Evolutionary conservation across 1,140 invertebrate species (phyloP).

Genomic region (Euura saliciscinereae): DNA sequence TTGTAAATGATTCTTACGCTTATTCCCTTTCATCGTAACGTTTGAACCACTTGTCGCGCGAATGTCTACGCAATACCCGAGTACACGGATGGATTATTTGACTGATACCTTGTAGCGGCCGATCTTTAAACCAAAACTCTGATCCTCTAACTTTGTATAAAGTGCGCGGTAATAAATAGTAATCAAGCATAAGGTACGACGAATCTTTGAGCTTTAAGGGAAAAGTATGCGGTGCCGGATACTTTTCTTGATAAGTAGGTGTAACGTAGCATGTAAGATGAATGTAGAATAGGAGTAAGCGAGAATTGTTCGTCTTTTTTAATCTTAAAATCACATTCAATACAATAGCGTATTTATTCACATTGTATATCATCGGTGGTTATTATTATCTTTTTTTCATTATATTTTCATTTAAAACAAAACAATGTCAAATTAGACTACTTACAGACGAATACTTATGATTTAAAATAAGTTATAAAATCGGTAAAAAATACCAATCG

Average conservation of each 20-base stretch:
- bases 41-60: slow-evolving; percentile 22
- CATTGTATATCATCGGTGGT: background rate
- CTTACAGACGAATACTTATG: background rate
- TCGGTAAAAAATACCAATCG: background rate
- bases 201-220: no score
- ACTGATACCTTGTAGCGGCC: slow-evolving; percentile 13
- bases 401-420: no score
- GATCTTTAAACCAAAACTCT: slow-evolving; percentile 13
- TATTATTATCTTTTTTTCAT: background rate
- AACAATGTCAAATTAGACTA: background rate
- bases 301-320: no score
- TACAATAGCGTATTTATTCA: background rate
- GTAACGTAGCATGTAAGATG: no score
- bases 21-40: slow-evolving; percentile 13
- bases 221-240: no score
- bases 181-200: background rate
- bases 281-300: background rate
- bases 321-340: background rate
- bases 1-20: slow-evolving; percentile 39
- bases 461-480: background rate
- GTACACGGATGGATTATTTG: slow-evolving; percentile 2
- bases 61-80: slow-evolving; percentile 9
- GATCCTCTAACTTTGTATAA: slow-evolving; percentile 35
- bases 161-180: slow-evolving; percentile 31
- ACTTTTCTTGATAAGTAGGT: no score